Evolutionary conservation across 2,113 vertebrate species (phyloP).

Genomic region (Bungarus multicinctus): DNA sequence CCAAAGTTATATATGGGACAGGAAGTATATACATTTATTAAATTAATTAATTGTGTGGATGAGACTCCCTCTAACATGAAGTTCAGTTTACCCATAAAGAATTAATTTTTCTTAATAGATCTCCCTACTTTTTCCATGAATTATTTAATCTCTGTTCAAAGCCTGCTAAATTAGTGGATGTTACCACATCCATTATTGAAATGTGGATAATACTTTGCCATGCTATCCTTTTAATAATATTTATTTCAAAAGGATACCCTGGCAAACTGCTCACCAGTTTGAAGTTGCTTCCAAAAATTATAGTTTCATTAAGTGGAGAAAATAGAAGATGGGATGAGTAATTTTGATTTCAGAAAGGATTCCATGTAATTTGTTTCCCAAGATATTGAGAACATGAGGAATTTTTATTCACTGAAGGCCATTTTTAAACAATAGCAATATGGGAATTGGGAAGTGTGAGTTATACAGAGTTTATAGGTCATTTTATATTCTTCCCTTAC

Average conservation of each 20-base stretch:
- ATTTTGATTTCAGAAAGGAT: background rate
- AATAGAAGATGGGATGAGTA: background rate
- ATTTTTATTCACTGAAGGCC: slow-evolving; percentile 5
- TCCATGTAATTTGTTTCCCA: background rate
- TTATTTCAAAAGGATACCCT: background rate
- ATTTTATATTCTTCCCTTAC: no score
- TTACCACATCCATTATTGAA: background rate
- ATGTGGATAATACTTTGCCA: background rate
- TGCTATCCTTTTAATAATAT: background rate
- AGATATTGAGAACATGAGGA: background rate
- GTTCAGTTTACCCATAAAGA: background rate
- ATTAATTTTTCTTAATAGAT: background rate
- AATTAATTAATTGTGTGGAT: no score
- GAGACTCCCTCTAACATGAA: background rate
- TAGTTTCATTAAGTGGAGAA: background rate
- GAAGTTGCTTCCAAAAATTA: background rate
- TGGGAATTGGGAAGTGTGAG: background rate
- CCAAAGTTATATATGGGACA: background rate
- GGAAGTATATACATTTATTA: background rate
- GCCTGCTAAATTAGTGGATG: no score
- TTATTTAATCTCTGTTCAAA: background rate
- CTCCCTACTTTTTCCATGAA: background rate
- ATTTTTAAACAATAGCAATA: background rate
- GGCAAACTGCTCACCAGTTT: background rate
- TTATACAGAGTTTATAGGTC: no score